Percentiles rank a stretch among this genome's conserved stretches.
Evolutionary conservation across 2,888 invertebrate species (phyloP).

Genomic region (Pristionchus entomophagus): DNA sequence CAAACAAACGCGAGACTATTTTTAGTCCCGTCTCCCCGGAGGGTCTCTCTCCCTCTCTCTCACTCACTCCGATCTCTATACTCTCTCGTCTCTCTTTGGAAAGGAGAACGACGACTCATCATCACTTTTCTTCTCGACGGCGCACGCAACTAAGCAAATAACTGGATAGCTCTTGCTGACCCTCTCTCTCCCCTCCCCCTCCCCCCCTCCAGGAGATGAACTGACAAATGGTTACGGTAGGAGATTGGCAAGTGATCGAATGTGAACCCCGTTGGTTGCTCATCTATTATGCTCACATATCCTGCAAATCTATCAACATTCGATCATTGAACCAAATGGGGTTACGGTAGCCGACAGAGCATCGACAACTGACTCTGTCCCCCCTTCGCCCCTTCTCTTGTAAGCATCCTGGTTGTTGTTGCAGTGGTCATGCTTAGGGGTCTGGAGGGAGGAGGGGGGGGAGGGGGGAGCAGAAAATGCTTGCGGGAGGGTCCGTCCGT

Average conservation of each 20-base stretch:
- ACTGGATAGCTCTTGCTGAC: too few relatives aligned
- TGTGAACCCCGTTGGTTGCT: too few relatives aligned
- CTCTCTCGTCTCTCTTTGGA: neutral
- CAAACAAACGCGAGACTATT: conserved; percentile 34
- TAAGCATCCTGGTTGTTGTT: neutral
- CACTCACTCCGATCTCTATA: neutral
- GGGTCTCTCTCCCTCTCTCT: conserved; percentile 27
- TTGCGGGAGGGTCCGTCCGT: neutral
- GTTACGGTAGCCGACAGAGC: neutral
- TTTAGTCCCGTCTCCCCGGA: conserved; percentile 28
- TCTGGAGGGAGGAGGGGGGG: neutral
- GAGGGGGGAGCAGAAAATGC: neutral
- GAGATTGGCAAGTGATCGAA: neutral
- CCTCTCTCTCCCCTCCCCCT: too few relatives aligned
- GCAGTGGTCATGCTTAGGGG: neutral
- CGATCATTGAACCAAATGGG: too few relatives aligned
- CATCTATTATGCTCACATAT: too few relatives aligned
- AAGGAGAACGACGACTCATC: conserved; percentile 24
- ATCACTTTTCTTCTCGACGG: neutral
- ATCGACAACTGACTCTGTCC: neutral
- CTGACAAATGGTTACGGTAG: too few relatives aligned
- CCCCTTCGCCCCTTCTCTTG: neutral
- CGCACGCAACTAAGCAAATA: conserved; percentile 38
- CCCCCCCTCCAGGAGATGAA: neutral
- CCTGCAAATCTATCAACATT: too few relatives aligned